Base-by-base conservation (phyloP, 2,888 invertebrate genomes). In the Andrena marginata region DNA sequence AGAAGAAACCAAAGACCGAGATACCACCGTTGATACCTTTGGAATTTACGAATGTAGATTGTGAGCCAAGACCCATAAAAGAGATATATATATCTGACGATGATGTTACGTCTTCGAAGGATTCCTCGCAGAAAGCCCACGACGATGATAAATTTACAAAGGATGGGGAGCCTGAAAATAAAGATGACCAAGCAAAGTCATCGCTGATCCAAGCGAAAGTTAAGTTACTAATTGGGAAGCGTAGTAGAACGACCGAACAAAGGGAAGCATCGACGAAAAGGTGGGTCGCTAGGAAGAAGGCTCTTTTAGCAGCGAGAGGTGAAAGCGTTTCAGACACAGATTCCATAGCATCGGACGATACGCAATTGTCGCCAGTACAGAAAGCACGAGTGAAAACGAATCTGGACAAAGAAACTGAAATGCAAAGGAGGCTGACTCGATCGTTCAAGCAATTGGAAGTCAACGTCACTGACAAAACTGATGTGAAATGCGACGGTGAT, bases 211-310 rank as follows among this genome's bases (percentile, higher is more conserved):
- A 79, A 10, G 64, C 35, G 2, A 88, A 75, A 51, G 42, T 64
- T 51, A 87, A 84, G 59, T 35, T 72, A 7, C 29, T 84, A n/a
- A 64, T 63, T 2, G 85, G 75, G 0, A 89, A 88, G 77, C 91
- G 91, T 7, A 87, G 81, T 20, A 92, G 90, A 87, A 91, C 90
- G 2, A 91, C 89, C 0, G 92, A 92, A 23, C 87, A 91, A 48
- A 87, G 94, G 31, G 91, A 90, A 77, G 93, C 92, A 7, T 93
- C 91, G 4, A 93, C 93, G 0, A 93, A 93, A 81, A 92, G 94
- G 48, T 94, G 94, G 93, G 93, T 92, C 0, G 93, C 92, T 2
- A 90, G 94, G n/a, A 93, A 94, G 68, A 93, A 91, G 49, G 94
- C 94, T 0, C 84, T 93, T 3, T 82, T 93, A 33, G 94, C 92